Evolutionary conservation across 2,888 invertebrate genomes (phyloP).

Genomic region (Prosapia bicincta): DNA sequence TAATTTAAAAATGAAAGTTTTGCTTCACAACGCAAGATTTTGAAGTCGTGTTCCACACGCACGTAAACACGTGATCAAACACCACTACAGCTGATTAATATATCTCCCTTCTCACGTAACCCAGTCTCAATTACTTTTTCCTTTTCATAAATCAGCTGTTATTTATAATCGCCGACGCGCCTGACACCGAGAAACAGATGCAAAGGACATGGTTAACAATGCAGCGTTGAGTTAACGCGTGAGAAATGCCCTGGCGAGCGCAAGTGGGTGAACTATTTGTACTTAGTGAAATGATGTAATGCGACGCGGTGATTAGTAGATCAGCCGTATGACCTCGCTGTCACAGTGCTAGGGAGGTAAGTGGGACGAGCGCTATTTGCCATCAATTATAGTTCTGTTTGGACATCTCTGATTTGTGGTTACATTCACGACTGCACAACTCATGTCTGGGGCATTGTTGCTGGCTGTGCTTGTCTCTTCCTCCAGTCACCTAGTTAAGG

Average conservation of each 20-base stretch:
- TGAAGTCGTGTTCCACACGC: no score
- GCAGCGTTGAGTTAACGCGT: not conserved
- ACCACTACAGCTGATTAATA: no score
- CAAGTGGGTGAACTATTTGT: conserved; percentile 2
- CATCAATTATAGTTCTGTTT: not conserved
- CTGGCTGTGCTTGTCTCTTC: no score
- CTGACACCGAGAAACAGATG: no score
- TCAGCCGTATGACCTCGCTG: not conserved
- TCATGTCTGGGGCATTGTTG: not conserved
- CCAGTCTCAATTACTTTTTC: no score
- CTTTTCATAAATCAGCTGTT: not conserved
- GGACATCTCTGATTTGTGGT: not conserved
- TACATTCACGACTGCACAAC: not conserved
- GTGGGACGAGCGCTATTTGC: not conserved
- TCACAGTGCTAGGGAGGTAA: not conserved
- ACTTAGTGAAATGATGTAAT: not conserved
- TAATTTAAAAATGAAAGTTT: no score
- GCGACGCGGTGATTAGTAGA: not conserved
- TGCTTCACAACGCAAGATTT: no score
- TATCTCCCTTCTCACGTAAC: no score
- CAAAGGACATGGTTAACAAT: not conserved
- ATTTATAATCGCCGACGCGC: not conserved
- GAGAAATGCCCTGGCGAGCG: not conserved
- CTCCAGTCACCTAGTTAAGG: no score
- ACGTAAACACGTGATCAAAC: no score